Conservation (phyloP, 2,888 invertebrate species). For the Sinotaia quadrata region DNA sequence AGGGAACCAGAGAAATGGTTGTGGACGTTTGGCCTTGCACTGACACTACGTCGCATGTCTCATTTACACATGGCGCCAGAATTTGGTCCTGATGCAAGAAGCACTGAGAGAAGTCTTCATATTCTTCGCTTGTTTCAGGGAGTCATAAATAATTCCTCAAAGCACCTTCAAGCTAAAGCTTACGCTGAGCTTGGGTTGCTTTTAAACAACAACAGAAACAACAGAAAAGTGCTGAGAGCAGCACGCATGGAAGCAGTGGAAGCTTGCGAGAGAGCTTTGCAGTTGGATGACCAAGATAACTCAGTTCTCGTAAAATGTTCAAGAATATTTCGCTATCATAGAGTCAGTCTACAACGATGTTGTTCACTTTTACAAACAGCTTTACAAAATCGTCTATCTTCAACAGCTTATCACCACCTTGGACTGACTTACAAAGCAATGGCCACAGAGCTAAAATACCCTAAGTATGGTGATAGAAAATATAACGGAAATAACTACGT, state of each 20-base stretch:
- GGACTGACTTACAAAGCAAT: conserved; percentile 7
- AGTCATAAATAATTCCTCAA: conserved; percentile 5
- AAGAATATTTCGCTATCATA: conserved; percentile 5
- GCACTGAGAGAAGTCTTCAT: background rate
- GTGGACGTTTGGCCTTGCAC: conserved; percentile 22
- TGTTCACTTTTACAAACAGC: background rate
- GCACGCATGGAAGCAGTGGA: too few relatives aligned
- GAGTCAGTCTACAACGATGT: too few relatives aligned
- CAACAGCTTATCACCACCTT: conserved; percentile 8
- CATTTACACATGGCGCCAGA: too few relatives aligned
- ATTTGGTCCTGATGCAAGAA: too few relatives aligned
- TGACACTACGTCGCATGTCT: conserved; percentile 6
- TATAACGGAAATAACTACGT: background rate
- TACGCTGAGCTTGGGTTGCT: conserved; percentile 14
- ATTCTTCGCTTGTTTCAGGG: background rate
- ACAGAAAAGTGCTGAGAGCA: background rate
- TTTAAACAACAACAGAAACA: background rate
- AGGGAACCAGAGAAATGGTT: conserved; percentile 17
- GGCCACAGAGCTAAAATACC: background rate
- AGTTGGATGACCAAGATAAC: background rate
- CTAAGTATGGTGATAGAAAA: too few relatives aligned
- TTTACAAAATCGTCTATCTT: background rate
- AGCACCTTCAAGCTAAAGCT: conserved; percentile 15
- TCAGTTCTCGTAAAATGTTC: conserved; percentile 17
- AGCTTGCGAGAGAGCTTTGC: conserved; percentile 15